These are phyloP conservation scores for Neuroscelio doddi DNA, from an alignment of 2,888 invertebrate genomes.

Conservation along the genomic window DNA sequence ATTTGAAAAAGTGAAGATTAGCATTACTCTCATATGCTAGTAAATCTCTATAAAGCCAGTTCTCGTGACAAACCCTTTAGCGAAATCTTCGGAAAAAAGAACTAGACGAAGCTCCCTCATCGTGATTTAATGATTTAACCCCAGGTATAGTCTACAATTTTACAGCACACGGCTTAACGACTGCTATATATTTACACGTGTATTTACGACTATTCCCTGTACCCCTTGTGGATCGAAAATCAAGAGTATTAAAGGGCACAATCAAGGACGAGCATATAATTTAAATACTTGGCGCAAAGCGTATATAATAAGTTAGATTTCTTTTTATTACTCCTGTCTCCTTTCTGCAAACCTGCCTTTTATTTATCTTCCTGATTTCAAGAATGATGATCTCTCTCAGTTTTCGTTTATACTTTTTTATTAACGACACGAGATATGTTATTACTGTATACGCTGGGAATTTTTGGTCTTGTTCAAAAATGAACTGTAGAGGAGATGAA, in stretches of 20 bases:
- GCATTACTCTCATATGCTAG: too few species aligned
- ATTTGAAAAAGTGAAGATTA: too few species aligned
- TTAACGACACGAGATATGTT: neutral
- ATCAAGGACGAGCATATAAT: constrained; percentile 9
- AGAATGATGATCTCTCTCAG: neutral
- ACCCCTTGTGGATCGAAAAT: constrained; percentile 35
- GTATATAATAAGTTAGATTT: constrained; percentile 2
- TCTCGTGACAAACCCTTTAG: constrained; percentile 16
- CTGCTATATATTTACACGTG: constrained; percentile 69
- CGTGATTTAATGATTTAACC: constrained; percentile 62
- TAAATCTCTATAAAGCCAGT: constrained; percentile 10
- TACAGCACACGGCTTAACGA: constrained; percentile 61
- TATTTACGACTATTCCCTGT: constrained; percentile 65
- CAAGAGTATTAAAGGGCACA: constrained; percentile 13
- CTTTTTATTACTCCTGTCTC: constrained; percentile 2
- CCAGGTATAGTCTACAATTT: constrained; percentile 58
- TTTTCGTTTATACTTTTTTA: neutral
- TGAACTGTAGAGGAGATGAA: neutral
- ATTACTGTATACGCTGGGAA: neutral
- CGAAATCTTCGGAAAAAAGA: constrained; percentile 6
- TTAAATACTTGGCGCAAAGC: constrained; percentile 11
- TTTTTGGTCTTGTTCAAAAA: neutral
- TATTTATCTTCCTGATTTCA: constrained; percentile 1
- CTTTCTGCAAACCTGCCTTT: neutral
- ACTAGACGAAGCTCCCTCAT: constrained; percentile 33